Evolutionary conservation across 2,797 vertebrate genomes (phyloP).

Genomic region (Poeciliopsis infans): DNA sequence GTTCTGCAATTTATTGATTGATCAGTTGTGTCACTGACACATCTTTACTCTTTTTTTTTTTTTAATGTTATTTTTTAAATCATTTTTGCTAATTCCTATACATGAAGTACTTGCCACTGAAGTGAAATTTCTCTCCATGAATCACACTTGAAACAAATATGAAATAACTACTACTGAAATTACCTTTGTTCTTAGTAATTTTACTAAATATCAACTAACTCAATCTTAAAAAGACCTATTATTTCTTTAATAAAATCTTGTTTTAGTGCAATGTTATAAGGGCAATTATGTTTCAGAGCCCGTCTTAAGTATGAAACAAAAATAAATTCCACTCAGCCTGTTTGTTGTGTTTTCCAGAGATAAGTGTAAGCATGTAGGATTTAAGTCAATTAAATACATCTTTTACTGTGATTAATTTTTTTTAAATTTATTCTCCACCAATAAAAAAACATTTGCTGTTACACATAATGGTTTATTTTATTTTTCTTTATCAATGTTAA

Average conservation of each 20-base stretch:
- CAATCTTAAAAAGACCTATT: background rate
- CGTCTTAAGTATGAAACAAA: too few relatives aligned
- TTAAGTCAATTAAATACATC: background rate
- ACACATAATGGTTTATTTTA: background rate
- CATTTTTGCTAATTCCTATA: background rate
- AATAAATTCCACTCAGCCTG: background rate
- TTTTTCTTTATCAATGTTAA: background rate
- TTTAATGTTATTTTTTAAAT: background rate
- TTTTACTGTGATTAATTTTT: background rate
- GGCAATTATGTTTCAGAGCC: background rate
- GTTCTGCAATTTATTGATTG: background rate
- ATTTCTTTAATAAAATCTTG: background rate
- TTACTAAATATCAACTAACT: background rate
- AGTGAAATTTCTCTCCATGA: background rate
- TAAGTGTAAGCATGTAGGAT: background rate
- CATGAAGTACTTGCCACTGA: background rate
- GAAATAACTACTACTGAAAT: background rate
- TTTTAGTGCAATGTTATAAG: background rate
- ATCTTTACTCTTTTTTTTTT: background rate
- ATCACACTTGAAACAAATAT: background rate
- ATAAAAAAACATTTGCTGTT: background rate
- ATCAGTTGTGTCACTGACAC: background rate
- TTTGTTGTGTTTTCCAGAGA: background rate
- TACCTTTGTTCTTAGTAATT: background rate
- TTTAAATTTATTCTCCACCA: background rate